Evolutionary conservation across 2,113 vertebrate genomes (phyloP).

Genomic region (Emydocephalus ijimae): DNA sequence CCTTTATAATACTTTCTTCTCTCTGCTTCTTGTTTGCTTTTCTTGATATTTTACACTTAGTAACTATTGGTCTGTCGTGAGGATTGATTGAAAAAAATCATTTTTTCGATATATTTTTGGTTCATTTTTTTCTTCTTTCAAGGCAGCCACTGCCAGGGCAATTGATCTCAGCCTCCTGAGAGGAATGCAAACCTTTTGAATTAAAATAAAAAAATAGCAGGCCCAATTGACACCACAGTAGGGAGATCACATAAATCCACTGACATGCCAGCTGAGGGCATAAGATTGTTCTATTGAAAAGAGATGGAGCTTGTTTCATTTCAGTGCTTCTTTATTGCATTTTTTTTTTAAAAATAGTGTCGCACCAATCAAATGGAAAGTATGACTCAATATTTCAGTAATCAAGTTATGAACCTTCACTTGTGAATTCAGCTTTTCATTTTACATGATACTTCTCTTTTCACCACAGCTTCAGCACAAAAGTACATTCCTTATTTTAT

Average conservation of each 20-base stretch:
- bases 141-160: not conserved
- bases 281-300: not conserved
- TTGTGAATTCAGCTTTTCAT: not conserved
- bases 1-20: not conserved
- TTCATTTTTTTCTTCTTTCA: not conserved
- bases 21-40: not conserved
- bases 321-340: not conserved
- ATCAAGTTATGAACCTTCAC: not conserved
- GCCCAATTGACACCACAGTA: not conserved
- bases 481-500: not conserved
- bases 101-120: not conserved
- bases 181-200: not conserved
- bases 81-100: not conserved
- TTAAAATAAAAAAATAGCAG: not conserved
- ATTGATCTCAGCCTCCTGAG: not conserved
- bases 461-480: not conserved
- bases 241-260: too few species aligned
- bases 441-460: not conserved
- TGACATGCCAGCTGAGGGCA: not conserved
- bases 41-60: not conserved
- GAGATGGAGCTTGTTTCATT: not conserved
- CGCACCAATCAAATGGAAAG: not conserved
- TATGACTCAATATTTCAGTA: not conserved
- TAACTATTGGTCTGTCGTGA: not conserved
- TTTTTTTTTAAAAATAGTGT: not conserved